These are phyloP conservation scores for Teleiodes luculella DNA, from an alignment of 2,888 invertebrate genomes.

Conservation along the genomic window DNA sequence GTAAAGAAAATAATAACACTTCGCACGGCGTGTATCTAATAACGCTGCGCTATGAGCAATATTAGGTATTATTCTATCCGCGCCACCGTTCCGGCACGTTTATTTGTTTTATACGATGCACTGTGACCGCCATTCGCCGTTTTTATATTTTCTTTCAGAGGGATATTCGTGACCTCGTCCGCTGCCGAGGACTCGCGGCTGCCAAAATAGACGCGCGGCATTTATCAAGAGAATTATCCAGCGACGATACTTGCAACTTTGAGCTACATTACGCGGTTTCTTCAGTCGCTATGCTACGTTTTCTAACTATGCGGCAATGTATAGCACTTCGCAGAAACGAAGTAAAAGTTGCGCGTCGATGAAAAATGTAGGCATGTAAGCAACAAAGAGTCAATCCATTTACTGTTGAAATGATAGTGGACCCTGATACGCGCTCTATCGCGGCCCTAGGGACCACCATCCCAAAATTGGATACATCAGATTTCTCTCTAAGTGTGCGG, in stretches of 20 bases:
- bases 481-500: constrained; percentile 34
- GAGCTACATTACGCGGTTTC: neutral
- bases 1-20: constrained; percentile 1
- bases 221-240: constrained; percentile 10
- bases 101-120: constrained; percentile 39
- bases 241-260: neutral
- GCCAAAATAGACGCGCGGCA: constrained; percentile 4
- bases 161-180: neutral
- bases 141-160: constrained; percentile 7
- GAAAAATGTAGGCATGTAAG: constrained; percentile 25
- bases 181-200: neutral
- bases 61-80: constrained; percentile 36
- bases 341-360: neutral
- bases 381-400: constrained; percentile 36
- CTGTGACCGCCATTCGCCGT: neutral
- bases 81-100: constrained; percentile 29
- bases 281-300: neutral
- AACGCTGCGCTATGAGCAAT: constrained; percentile 20
- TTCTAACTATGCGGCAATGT: neutral
- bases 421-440: constrained; percentile 23
- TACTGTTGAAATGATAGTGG: constrained; percentile 30
- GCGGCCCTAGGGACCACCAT: constrained; percentile 28
- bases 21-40: constrained; percentile 7
- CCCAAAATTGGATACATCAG: constrained; percentile 22
- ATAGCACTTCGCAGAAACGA: neutral